These are phyloP conservation scores for Drosophila colorata DNA, from an alignment of 2,888 invertebrate genomes.

Conservation along the genomic window DNA sequence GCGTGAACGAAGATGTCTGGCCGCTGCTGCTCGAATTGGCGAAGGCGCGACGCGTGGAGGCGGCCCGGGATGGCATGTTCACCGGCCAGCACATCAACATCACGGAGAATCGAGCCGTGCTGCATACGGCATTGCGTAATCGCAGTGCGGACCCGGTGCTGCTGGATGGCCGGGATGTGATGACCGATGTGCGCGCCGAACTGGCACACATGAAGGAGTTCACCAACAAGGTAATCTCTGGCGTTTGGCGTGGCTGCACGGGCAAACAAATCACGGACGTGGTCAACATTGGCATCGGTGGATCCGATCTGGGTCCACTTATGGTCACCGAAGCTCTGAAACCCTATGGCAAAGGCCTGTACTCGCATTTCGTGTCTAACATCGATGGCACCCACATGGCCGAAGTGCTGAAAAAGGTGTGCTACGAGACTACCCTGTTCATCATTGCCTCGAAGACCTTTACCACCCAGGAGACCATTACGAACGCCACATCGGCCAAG, in stretches of 20 bases:
- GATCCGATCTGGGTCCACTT: constrained; percentile 98
- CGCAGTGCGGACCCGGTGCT: constrained; percentile 89
- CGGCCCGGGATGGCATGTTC: constrained; percentile 96
- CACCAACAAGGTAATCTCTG: constrained; percentile 90
- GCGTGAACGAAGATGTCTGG: constrained; percentile 92
- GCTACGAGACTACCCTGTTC: constrained; percentile 97
- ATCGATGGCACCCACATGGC: constrained; percentile 99
- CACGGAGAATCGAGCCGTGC: constrained; percentile 97
- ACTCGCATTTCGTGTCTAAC: constrained; percentile 98
- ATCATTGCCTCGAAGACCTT: constrained; percentile 99
- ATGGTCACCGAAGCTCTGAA: constrained; percentile 99
- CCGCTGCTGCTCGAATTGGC: constrained; percentile 93
- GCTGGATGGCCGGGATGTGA: constrained; percentile 95
- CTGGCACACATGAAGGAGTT: constrained; percentile 98
- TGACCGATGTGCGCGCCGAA: constrained; percentile 96
- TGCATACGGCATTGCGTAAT: constrained; percentile 97
- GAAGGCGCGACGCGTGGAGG: constrained; percentile 92
- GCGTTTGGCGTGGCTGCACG: constrained; percentile 92
- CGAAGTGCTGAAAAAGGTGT: constrained; percentile 94
- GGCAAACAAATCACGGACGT: constrained; percentile 98
- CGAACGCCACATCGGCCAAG: constrained; percentile 99
- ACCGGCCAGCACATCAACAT: constrained; percentile 98
- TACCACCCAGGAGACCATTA: constrained; percentile 99
- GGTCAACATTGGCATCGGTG: constrained; percentile 99
- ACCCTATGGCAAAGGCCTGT: constrained; percentile 94